Base-by-base conservation (phyloP, 2,113 vertebrate species). In the Psettodes erumei region DNA sequence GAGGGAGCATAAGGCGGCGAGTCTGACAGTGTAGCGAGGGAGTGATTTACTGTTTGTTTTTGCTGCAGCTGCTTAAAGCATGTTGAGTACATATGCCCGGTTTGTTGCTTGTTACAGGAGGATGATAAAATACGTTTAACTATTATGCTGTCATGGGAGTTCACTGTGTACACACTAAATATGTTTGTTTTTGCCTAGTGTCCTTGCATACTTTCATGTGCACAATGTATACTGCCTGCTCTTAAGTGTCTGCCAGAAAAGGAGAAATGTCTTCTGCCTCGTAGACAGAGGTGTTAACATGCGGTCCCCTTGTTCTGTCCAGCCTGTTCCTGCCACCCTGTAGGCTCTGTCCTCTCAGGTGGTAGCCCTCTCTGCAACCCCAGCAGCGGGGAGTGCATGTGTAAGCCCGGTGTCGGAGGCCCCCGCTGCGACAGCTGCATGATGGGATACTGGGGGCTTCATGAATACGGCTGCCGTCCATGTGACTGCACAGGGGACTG, bases 401-500 rank as follows among this genome's bases (percentile, higher is more conserved):
- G 98, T 90, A 98, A 98, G 86, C 96, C 96, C 0, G 97, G 98
- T 0, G 96, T 99, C 56, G 94, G 94, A 0, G 95, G 95, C 56
- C 94, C 94, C 43, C 93, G 61, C 47, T 98, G 98, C n/a, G 96
- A 98, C 90, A 93, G 70, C 78, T 99, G 97, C 79, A 95, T 96
- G 86, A 92, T 93, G 6, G 96, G 97, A 60, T 97, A 97, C 92
- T 98, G 97, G 97, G 97, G 96, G 45, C 96, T 99, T 0, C 83
- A 95, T 16, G 85, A 95, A 47, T 95, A 97, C 0, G 96, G 96
- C 91, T 99, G 97, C 87, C 93, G 89, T 21, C 96, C 96, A 4
- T 98, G 96, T 15, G 92, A 95, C 89, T 99, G 96, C 2, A 92
- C 95, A 0, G 95, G 94, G 48, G 94, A 89, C 88, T 99, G 97